Evolutionary conservation across 1,140 invertebrate species (phyloP).

Genomic region (Drosophila arizonae): DNA sequence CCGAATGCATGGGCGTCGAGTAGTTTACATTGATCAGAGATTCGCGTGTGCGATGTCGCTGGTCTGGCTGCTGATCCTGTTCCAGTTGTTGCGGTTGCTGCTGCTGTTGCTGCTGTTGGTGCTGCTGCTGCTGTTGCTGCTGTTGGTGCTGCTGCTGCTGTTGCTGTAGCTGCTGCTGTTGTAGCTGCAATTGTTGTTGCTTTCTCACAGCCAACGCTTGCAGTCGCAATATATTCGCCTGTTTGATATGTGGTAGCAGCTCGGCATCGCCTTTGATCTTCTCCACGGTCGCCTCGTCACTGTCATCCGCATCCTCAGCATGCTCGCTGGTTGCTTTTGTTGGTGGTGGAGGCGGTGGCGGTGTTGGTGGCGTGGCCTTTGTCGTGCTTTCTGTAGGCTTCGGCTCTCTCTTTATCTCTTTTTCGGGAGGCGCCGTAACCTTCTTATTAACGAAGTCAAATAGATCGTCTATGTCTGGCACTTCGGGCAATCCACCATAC

Average conservation of each 20-base stretch:
- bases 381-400: constrained; percentile 37
- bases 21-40: constrained; percentile 71
- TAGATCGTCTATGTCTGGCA: constrained; percentile 79
- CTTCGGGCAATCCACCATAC: constrained; percentile 73
- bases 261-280: constrained; percentile 81
- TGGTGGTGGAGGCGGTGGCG: not conserved
- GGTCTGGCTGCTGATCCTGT: constrained; percentile 23
- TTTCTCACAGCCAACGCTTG: constrained; percentile 43
- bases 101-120: constrained; percentile 8
- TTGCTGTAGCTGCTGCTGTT: constrained; percentile 1
- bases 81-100: not conserved
- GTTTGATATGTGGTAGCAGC: constrained; percentile 65
- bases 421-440: constrained; percentile 20
- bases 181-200: not conserved
- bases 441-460: constrained; percentile 78
- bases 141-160: constrained; percentile 26
- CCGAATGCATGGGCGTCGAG: constrained; percentile 71
- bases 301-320: constrained; percentile 36
- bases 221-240: constrained; percentile 63
- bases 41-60: constrained; percentile 53
- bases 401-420: constrained; percentile 33
- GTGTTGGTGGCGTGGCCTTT: constrained; percentile 7
- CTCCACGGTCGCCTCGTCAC: constrained; percentile 64
- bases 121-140: constrained; percentile 1
- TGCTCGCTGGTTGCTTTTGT: constrained; percentile 43